Evolutionary conservation across 2,797 vertebrate genomes (phyloP).

Genomic region (Lagodon rhomboides): DNA sequence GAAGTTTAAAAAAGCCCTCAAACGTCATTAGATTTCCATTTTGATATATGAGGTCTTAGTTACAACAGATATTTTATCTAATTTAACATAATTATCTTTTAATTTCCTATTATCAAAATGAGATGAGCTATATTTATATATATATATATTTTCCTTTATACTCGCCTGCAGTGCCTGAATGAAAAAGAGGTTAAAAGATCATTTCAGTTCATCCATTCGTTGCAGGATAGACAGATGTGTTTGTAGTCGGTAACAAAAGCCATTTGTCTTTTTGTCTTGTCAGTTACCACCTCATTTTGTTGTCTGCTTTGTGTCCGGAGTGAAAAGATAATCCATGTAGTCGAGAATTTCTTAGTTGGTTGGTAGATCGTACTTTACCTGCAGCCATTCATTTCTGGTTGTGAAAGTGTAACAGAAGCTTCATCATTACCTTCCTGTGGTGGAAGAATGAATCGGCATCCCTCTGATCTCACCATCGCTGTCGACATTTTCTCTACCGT

Average conservation of each 20-base stretch:
- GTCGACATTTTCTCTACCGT: slow-evolving; percentile 8
- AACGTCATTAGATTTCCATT: too few species aligned
- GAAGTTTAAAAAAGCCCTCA: too few species aligned
- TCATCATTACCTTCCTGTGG: slow-evolving; percentile 3
- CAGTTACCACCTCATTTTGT: neutral
- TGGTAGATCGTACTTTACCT: neutral
- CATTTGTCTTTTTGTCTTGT: neutral
- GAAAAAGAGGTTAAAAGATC: too few species aligned
- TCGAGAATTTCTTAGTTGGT: neutral
- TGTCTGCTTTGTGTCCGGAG: neutral
- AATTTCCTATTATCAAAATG: too few species aligned
- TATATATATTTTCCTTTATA: too few species aligned
- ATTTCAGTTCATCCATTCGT: neutral
- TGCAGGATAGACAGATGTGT: neutral
- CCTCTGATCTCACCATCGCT: slow-evolving; percentile 5
- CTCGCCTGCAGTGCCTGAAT: too few species aligned
- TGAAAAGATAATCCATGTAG: neutral
- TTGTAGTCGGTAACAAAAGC: neutral
- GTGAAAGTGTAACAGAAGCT: neutral
- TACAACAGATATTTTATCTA: too few species aligned
- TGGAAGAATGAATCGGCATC: slow-evolving; percentile 40
- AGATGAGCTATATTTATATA: too few species aligned
- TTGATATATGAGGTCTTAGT: too few species aligned
- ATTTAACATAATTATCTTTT: too few species aligned
- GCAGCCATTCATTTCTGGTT: neutral